These are phyloP conservation scores for Brachyptera putata DNA, from an alignment of 2,888 invertebrate genomes.

Conservation along the genomic window DNA sequence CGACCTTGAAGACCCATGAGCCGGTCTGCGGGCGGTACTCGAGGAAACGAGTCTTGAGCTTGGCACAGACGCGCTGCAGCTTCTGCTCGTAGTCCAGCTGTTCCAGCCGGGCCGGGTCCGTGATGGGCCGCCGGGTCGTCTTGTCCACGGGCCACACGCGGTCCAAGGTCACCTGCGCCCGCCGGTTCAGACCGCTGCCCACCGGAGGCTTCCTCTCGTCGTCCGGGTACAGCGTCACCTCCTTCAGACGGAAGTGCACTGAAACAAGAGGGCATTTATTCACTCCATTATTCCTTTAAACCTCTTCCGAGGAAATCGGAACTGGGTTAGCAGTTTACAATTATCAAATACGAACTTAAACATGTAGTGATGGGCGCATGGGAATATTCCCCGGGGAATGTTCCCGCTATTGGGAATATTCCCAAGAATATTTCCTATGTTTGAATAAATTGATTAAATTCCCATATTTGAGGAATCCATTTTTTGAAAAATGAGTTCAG, in stretches of 20 bases:
- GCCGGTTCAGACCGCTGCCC: slow-evolving; percentile 83
- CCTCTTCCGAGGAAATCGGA: no score
- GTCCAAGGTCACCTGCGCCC: slow-evolving; percentile 88
- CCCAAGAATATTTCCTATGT: no score
- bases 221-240: slow-evolving; percentile 93
- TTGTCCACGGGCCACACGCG: slow-evolving; percentile 92
- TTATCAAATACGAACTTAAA: no score
- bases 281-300: no score
- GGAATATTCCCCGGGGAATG: no score
- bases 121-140: slow-evolving; percentile 71
- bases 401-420: no score
- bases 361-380: no score
- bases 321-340: no score
- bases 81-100: slow-evolving; percentile 83
- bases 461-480: no score
- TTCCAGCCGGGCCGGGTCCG: slow-evolving; percentile 69
- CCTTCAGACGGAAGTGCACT: slow-evolving; percentile 91
- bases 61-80: slow-evolving; percentile 75
- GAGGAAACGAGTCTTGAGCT: slow-evolving; percentile 85
- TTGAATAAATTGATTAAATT: no score
- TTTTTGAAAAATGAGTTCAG: no score
- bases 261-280: no score
- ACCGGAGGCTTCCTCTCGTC: slow-evolving; percentile 80
- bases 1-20: slow-evolving; percentile 92
- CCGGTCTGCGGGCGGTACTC: slow-evolving; percentile 95